Base-by-base conservation (phyloP, 2,113 vertebrate genomes). In the Thamnophis sirtalis region DNA sequence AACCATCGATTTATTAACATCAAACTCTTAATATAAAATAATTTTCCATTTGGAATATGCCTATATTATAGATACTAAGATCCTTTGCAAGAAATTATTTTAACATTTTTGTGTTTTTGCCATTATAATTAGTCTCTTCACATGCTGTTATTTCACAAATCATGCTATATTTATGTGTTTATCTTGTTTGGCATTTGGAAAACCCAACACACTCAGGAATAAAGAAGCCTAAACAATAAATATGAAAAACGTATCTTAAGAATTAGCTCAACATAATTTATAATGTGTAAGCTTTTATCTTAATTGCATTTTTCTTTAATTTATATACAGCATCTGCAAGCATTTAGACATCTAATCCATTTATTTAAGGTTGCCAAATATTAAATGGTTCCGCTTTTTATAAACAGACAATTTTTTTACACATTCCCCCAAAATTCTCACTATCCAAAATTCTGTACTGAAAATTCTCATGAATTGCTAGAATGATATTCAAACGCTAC, bases 401-500 rank as follows among this genome's bases (percentile, higher is more conserved):
- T 68, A 88, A 73, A 48, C 43, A 24, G 11, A 80, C 17, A n/a
- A 19, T 19, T 38, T 19, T 80, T 43, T 80, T 43, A 38, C 7
- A 5, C 48, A 51, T 6, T 51, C 92, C 85, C 51, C 48, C 38
- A 33, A 51, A 11, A 88, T 58, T 21, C 19, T 24, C 17, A 9
- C 5, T 13, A 21, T 22, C 8, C 51, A 38, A 13, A 49, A 58
- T 10, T 88, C 56, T 88, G 63, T 53, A 48, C n/a, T 38, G n/a
- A 84, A 91, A 90, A 84, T 21, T 4, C 38, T 86, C 26, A 22
- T 17, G 68, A 84, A 80, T 89, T 50, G 89, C 54, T 93, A 87
- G 49, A 68, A 43, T 33, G 53, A 13, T 68, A 93, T 93, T 93
- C 92, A 92, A 19, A 94, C 58, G 2, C 15, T 21, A 55, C 24